Percentiles rank a stretch among this genome's conserved stretches.
Evolutionary conservation across 2,888 invertebrate genomes (phyloP).

Genomic region (Drosophila prolongata): DNA sequence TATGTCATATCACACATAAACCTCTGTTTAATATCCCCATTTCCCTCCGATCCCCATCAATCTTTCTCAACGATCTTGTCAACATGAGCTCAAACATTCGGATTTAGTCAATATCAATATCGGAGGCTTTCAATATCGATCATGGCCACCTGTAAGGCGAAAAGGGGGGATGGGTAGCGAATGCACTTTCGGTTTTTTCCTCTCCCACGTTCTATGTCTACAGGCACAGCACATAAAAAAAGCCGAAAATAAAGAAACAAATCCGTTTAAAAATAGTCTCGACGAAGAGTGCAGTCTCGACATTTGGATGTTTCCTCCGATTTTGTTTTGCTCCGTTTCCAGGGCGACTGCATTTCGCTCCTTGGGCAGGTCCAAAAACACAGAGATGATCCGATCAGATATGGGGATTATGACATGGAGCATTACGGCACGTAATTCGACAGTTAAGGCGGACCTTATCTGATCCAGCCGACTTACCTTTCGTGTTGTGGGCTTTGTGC

Average conservation of each 20-base stretch:
- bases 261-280: slow-evolving; percentile 40
- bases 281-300: slow-evolving; percentile 4
- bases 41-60: slow-evolving; percentile 8
- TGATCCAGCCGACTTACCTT: slow-evolving; percentile 29
- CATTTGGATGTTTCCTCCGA: slow-evolving; percentile 4
- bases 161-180: background rate
- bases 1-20: too few relatives aligned
- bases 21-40: background rate
- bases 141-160: slow-evolving; percentile 1
- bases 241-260: slow-evolving; percentile 21
- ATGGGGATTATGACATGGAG: background rate
- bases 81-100: slow-evolving; percentile 11
- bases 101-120: slow-evolving; percentile 27
- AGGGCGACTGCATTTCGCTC: slow-evolving; percentile 11
- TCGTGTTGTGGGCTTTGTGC: slow-evolving; percentile 1
- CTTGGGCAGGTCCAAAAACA: too few relatives aligned
- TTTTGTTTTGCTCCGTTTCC: slow-evolving; percentile 10
- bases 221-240: background rate
- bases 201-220: slow-evolving; percentile 19
- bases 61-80: slow-evolving; percentile 32
- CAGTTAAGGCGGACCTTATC: slow-evolving; percentile 11
- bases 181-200: slow-evolving; percentile 3
- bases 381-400: slow-evolving; percentile 2
- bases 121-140: slow-evolving; percentile 10
- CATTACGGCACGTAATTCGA: background rate